These are phyloP conservation scores for Sarcophaga rosellei DNA, from an alignment of 2,888 invertebrate species.

Conservation along the genomic window DNA sequence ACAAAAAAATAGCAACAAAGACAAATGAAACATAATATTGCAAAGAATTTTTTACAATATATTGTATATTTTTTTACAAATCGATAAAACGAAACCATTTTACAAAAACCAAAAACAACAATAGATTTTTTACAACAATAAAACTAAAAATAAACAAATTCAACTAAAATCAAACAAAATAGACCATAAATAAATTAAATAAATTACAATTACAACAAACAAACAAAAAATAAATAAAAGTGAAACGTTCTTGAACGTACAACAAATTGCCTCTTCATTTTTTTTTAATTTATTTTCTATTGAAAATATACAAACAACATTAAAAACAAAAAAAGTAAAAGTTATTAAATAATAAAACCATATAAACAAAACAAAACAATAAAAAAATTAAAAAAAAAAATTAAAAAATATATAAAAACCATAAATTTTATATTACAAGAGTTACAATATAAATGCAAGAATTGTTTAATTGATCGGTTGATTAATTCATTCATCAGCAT, in stretches of 20 bases:
- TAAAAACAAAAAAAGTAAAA: constrained; percentile 48
- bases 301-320: constrained; percentile 62
- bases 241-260: not conserved
- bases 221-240: not conserved
- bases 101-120: constrained; percentile 57
- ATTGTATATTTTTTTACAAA: constrained; percentile 63
- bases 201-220: constrained; percentile 15
- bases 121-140: constrained; percentile 67
- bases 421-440: constrained; percentile 68
- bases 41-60: constrained; percentile 60
- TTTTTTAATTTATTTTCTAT: constrained; percentile 51
- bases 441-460: constrained; percentile 54
- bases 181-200: constrained; percentile 40
- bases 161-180: constrained; percentile 51
- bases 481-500: not conserved
- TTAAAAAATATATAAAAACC: constrained; percentile 42
- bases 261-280: constrained; percentile 41
- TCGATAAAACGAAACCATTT: constrained; percentile 54
- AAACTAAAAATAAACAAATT: constrained; percentile 40
- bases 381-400: constrained; percentile 49
- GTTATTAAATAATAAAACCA: constrained; percentile 2
- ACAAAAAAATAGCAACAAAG: constrained; percentile 21
- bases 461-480: not conserved
- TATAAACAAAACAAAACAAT: constrained; percentile 38
- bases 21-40: constrained; percentile 48